Evolutionary conservation across 2,797 vertebrate genomes (phyloP).

Genomic region (Adelosebastes latens): DNA sequence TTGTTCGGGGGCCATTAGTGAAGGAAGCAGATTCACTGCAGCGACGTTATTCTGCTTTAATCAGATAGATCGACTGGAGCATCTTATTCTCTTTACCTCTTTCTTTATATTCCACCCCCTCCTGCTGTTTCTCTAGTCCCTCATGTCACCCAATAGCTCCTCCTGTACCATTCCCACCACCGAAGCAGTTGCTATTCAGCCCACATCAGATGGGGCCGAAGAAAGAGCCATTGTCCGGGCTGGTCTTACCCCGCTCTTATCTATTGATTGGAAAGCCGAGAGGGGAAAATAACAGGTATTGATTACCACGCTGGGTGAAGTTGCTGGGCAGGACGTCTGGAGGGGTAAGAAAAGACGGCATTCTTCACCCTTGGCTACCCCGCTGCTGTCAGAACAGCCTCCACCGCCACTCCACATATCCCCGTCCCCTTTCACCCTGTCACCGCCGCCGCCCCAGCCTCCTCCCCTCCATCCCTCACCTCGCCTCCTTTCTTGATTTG

Average conservation of each 20-base stretch:
- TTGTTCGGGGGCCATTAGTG: slow-evolving; percentile 43
- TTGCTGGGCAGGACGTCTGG: slow-evolving; percentile 70
- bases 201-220: slow-evolving; percentile 77
- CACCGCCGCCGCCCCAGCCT: not conserved
- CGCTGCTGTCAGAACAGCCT: slow-evolving; percentile 74
- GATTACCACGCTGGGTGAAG: slow-evolving; percentile 75
- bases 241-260: slow-evolving; percentile 74
- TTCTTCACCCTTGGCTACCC: slow-evolving; percentile 70
- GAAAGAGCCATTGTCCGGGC: slow-evolving; percentile 80
- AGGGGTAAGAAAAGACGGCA: slow-evolving; percentile 74
- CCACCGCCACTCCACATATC: slow-evolving; percentile 43
- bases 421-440: slow-evolving; percentile 53
- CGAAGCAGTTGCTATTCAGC: slow-evolving; percentile 73
- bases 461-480: slow-evolving; percentile 25
- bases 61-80: slow-evolving; percentile 58
- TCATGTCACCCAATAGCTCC: slow-evolving; percentile 79
- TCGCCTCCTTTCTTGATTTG: slow-evolving; percentile 62
- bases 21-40: slow-evolving; percentile 50
- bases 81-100: slow-evolving; percentile 64
- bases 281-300: slow-evolving; percentile 79
- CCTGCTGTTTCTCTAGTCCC: slow-evolving; percentile 68
- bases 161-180: slow-evolving; percentile 77
- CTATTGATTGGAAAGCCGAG: slow-evolving; percentile 83
- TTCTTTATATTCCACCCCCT: slow-evolving; percentile 52
- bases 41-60: slow-evolving; percentile 48